These are phyloP conservation scores for Dinoponera quadriceps DNA, from an alignment of 1,140 invertebrate species.

Conservation along the genomic window DNA sequence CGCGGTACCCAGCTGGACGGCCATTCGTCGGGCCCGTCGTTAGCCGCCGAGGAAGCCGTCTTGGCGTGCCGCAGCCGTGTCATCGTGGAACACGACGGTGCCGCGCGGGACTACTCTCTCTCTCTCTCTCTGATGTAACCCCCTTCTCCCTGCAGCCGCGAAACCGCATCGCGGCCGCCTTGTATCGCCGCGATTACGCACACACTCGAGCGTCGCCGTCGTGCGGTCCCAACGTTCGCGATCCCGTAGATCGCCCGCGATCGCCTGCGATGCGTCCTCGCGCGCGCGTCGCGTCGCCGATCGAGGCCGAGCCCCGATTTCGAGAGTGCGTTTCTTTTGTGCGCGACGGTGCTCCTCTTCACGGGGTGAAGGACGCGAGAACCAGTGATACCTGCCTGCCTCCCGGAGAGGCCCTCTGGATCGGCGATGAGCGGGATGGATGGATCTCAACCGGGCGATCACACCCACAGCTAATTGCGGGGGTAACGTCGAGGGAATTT, in stretches of 20 bases:
- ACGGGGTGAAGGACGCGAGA: not conserved
- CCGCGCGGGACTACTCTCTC: constrained; percentile 13
- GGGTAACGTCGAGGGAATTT: no score
- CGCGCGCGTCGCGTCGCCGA: constrained; percentile 38
- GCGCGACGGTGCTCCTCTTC: not conserved
- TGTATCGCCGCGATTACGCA: constrained; percentile 69
- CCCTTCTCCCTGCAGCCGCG: constrained; percentile 56
- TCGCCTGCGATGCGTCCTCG: constrained; percentile 54
- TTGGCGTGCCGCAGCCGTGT: constrained; percentile 23
- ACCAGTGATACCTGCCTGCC: not conserved
- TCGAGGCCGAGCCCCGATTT: constrained; percentile 18
- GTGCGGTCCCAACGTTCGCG: constrained; percentile 65
- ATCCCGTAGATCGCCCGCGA: constrained; percentile 66
- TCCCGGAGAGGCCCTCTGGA: not conserved
- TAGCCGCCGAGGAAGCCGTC: constrained; percentile 34
- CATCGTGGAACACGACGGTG: not conserved
- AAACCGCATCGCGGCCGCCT: constrained; percentile 67
- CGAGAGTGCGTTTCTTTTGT: constrained; percentile 35
- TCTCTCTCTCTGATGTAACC: constrained; percentile 39
- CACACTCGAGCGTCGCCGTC: constrained; percentile 65
- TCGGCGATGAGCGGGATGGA: not conserved
- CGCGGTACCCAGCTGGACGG: constrained; percentile 64
- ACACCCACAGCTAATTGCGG: not conserved
- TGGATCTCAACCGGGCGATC: no score
- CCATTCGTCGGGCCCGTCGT: constrained; percentile 56